Base-by-base conservation (phyloP, 2,797 vertebrate species). In the Thalassophryne amazonica region DNA sequence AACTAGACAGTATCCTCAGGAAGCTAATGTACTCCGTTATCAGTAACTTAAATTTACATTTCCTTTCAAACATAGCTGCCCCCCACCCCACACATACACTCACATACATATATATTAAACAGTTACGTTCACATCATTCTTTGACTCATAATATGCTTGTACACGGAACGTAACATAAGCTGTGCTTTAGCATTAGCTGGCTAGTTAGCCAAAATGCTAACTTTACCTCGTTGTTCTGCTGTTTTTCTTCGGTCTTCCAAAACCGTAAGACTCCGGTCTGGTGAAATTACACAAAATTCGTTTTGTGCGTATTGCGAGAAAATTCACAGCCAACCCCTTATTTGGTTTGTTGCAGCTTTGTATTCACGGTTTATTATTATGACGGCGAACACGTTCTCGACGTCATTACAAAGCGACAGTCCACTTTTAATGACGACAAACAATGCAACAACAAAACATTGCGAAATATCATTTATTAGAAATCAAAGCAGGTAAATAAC, bases 341-440 rank as follows among this genome's bases (percentile, higher is more conserved):
- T 66, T 38, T 49, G 53, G 52, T 63, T 79, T 69, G 68, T 47
- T 62, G 43, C 45, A 72, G 75, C 85, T 79, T 83, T 87, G 78
- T 74, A 72, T 78, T 70, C 73, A 74, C 75, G 69, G 71, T 89
- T 90, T 88, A 90, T 90, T 90, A 86, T 90, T 89, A 90, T 92
- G 84, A 91, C 88, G 85, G 89, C 88, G 84, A 90, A 83, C 89
- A 90, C 88, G 87, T 86, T 87, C 69, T 42, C 0, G 1, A 55
- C 87, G 84, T 91, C 88, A 89, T 32, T 15, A 6, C 8, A 19
- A 1, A 1, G 88, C 86, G 89, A 85, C 88, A 0, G 76, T 55
- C 90, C 19, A 47, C 46, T 66, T 17, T 62, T 69, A 53, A 86
- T 89, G 87, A 88, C 85, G 87, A 43, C n/a, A n/a, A 6, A 43